Evolutionary conservation across 2,113 vertebrate genomes (phyloP).

Genomic region (Xerus inauris): DNA sequence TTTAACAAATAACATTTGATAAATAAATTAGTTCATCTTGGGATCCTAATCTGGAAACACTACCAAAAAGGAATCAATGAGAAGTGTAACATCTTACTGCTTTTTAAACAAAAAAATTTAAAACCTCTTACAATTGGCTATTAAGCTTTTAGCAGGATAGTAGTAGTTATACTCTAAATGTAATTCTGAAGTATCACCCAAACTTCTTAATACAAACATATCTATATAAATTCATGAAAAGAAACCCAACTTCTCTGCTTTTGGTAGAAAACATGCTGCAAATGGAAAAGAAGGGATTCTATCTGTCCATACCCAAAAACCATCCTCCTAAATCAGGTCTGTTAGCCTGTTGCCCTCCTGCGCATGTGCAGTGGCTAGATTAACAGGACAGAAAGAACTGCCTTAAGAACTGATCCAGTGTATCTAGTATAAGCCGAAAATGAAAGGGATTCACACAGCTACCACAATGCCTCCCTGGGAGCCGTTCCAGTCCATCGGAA

Average conservation of each 20-base stretch:
- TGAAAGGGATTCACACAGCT: slow-evolving; percentile 82
- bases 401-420: slow-evolving; percentile 75
- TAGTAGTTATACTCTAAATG: not conserved
- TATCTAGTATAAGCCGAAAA: slow-evolving; percentile 83
- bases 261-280: slow-evolving; percentile 14
- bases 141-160: not conserved
- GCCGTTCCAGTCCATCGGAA: slow-evolving; percentile 82
- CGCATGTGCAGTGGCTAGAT: slow-evolving; percentile 84
- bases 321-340: slow-evolving; percentile 62
- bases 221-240: not conserved
- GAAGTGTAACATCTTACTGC: not conserved
- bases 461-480: slow-evolving; percentile 82
- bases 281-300: slow-evolving; percentile 67
- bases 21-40: not conserved
- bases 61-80: slow-evolving; percentile 32
- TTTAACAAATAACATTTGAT: slow-evolving; percentile 13
- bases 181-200: slow-evolving; percentile 52
- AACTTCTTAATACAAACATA: slow-evolving; percentile 34
- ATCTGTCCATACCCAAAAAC: not conserved
- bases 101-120: not conserved
- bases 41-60: not conserved
- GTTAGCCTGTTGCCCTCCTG: slow-evolving; percentile 77
- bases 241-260: not conserved
- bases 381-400: slow-evolving; percentile 78
- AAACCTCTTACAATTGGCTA: slow-evolving; percentile 21